These are phyloP conservation scores for Drosophila rhopaloa DNA, from an alignment of 1,140 invertebrate species.

Conservation along the genomic window DNA sequence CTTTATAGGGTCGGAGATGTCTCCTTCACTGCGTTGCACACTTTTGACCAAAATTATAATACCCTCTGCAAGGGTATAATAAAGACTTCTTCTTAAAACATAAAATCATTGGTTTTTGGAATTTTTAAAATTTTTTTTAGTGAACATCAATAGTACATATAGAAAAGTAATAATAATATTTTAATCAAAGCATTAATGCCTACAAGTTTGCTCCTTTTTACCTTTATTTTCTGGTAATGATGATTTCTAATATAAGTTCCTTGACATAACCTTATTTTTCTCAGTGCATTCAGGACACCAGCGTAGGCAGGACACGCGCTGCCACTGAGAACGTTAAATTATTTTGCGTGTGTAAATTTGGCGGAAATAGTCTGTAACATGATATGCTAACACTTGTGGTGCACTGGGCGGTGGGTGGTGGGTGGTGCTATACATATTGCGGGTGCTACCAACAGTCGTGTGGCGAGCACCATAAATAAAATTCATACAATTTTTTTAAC, in stretches of 20 bases:
- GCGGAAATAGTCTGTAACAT: constrained; percentile 83
- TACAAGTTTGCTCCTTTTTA: no score
- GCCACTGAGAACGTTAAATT: constrained; percentile 65
- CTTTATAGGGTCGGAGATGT: no score
- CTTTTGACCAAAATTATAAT: no score
- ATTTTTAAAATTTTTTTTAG: no score
- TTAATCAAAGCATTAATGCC: no score
- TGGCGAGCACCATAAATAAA: constrained; percentile 70
- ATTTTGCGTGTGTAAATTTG: constrained; percentile 83
- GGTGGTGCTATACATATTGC: neutral
- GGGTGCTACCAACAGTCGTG: constrained; percentile 9
- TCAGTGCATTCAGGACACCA: neutral
- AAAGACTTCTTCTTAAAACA: no score
- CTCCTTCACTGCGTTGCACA: no score
- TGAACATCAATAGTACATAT: no score
- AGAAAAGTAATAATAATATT: no score
- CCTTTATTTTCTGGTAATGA: neutral
- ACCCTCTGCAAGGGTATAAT: no score
- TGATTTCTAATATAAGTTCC: neutral
- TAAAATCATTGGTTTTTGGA: no score
- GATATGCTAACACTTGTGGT: constrained; percentile 80
- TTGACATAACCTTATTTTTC: neutral
- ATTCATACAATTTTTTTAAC: constrained; percentile 70
- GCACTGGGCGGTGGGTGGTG: constrained; percentile 6
- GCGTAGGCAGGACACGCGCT: constrained; percentile 30